A percentile compares a stretch with the other conserved stretches of the same genome.
These are phyloP conservation scores for Electrophaes corylata DNA, from an alignment of 2,888 invertebrate genomes.

Conservation along the genomic window DNA sequence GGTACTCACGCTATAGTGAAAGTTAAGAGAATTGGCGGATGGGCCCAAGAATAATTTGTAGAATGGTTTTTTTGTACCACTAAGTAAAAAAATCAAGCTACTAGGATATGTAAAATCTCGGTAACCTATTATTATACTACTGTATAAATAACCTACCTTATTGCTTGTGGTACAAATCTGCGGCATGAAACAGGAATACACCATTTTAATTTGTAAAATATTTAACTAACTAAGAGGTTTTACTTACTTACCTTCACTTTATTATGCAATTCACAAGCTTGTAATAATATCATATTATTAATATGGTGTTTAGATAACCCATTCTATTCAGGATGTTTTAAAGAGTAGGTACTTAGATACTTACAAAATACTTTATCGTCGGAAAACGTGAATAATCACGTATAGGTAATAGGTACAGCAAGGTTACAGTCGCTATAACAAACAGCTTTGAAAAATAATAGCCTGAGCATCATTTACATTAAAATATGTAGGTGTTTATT, in stretches of 20 bases:
- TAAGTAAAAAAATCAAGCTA: background rate
- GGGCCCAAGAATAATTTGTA: background rate
- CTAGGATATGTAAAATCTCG: background rate
- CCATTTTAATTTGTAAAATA: background rate
- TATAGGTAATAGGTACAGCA: slow-evolving; percentile 29
- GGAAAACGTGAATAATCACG: slow-evolving; percentile 50
- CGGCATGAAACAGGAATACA: too few species aligned
- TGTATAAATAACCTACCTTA: too few species aligned
- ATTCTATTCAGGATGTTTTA: slow-evolving; percentile 25
- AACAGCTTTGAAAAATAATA: slow-evolving; percentile 23
- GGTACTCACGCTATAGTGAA: slow-evolving; percentile 53
- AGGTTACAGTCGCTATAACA: slow-evolving; percentile 33
- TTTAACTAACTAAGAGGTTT: background rate
- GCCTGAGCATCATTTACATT: slow-evolving; percentile 19
- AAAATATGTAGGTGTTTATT: slow-evolving; percentile 9
- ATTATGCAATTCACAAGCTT: background rate
- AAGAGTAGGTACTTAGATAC: slow-evolving; percentile 27
- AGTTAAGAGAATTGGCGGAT: slow-evolving; percentile 54
- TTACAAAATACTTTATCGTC: slow-evolving; percentile 38
- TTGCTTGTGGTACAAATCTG: too few species aligned
- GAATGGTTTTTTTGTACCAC: background rate
- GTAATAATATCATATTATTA: too few species aligned
- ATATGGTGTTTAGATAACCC: slow-evolving; percentile 10
- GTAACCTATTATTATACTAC: too few species aligned
- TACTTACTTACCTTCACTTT: background rate